A percentile compares a stretch with the other conserved stretches of the same genome.
Evolutionary conservation across 2,113 vertebrate species (phyloP).

Genomic region (Lycocorax pyrrhopterus): DNA sequence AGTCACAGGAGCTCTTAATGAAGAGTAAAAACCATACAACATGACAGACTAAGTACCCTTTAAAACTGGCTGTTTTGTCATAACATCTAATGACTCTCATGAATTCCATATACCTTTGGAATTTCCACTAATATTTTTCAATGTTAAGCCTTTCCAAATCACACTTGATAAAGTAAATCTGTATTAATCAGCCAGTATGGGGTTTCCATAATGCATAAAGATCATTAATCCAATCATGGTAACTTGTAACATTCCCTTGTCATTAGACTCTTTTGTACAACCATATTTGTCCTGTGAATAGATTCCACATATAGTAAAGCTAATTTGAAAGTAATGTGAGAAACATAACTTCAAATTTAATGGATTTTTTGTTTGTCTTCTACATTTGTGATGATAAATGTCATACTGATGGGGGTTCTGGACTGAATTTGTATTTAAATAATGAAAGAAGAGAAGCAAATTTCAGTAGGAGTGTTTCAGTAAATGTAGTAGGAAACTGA

Average conservation of each 20-base stretch:
- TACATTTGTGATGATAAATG: background rate
- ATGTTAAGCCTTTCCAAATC: background rate
- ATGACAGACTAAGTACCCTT: background rate
- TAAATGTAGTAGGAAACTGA: background rate
- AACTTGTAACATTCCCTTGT: background rate
- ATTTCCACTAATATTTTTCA: background rate
- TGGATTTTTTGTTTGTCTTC: background rate
- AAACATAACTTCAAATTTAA: background rate
- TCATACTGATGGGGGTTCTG: rapidly evolving
- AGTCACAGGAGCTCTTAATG: background rate
- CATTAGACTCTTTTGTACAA: background rate
- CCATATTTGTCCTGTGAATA: background rate
- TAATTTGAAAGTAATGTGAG: background rate
- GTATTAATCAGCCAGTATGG: background rate
- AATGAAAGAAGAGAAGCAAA: background rate
- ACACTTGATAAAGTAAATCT: background rate
- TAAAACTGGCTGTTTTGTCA: background rate
- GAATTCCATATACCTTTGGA: background rate
- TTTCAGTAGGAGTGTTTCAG: background rate
- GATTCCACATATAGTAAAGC: background rate
- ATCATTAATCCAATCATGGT: background rate
- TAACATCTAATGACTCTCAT: background rate
- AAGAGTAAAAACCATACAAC: background rate
- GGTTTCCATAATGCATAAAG: background rate
- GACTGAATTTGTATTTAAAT: background rate